Evolutionary conservation across 2,113 vertebrate genomes (phyloP).

Genomic region (Camelus dromedarius): DNA sequence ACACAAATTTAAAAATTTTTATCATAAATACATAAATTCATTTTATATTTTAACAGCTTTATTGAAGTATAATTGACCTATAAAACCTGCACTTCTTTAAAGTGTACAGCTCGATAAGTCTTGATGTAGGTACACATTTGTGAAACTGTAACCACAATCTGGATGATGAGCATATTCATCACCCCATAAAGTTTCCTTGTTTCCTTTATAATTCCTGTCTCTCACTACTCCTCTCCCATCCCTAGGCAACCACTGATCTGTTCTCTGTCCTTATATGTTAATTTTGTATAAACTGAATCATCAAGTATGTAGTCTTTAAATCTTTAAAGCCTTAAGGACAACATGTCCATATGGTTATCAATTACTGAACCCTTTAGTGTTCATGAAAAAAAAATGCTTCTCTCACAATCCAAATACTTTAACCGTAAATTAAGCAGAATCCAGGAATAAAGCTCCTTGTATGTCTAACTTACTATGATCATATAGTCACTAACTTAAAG

Average conservation of each 20-base stretch:
- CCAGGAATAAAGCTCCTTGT: background rate
- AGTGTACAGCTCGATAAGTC: background rate
- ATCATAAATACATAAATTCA: background rate
- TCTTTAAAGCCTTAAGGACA: background rate
- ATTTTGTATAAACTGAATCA: background rate
- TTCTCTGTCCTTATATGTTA: background rate
- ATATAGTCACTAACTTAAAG: background rate
- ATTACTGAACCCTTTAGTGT: background rate
- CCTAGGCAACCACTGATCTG: background rate
- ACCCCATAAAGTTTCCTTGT: background rate
- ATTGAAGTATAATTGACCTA: background rate
- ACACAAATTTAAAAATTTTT: background rate
- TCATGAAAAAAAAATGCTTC: background rate
- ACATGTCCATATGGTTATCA: background rate
- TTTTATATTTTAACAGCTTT: conserved; percentile 3
- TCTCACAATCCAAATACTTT: background rate
- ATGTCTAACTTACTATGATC: background rate
- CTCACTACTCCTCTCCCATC: background rate
- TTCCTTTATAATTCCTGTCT: background rate
- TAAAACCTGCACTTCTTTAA: background rate
- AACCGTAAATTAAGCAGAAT: background rate
- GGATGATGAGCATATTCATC: background rate
- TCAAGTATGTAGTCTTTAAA: background rate
- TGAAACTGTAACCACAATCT: background rate
- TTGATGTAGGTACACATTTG: background rate